phyloP scores from a whole-genome alignment of 2,797 vertebrate species.

The Sparus aurata region DNA sequence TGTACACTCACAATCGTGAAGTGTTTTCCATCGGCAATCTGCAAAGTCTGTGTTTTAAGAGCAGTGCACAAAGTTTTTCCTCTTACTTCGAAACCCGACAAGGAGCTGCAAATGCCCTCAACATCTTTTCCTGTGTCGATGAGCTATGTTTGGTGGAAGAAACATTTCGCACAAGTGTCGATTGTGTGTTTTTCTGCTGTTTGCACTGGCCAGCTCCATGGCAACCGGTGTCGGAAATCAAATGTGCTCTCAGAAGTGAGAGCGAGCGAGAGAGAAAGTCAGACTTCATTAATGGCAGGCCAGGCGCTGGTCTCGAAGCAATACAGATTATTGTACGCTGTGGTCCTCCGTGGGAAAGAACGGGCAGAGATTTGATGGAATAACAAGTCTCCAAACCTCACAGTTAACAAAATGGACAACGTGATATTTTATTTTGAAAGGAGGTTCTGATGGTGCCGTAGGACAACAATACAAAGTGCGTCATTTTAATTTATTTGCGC shows the following conservation, averaged over 20 bases:
- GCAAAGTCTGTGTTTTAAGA: background rate
- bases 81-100: slow-evolving; percentile 3
- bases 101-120: slow-evolving; percentile 1
- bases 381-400: slow-evolving; percentile 10
- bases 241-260: background rate
- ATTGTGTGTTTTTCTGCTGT: slow-evolving; percentile 29
- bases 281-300: background rate
- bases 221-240: slow-evolving; percentile 24
- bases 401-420: slow-evolving; percentile 44
- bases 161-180: slow-evolving; percentile 14
- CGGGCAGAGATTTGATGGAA: slow-evolving; percentile 44
- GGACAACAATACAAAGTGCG: background rate
- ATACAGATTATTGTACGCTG: slow-evolving; percentile 55
- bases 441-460: background rate
- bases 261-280: background rate
- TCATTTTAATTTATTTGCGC: slow-evolving; percentile 15
- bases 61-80: background rate
- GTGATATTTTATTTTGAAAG: slow-evolving; percentile 20
- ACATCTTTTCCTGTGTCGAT: background rate
- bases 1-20: background rate
- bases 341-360: slow-evolving; percentile 36
- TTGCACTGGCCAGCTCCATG: slow-evolving; percentile 24
- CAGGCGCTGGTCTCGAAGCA: slow-evolving; percentile 11
- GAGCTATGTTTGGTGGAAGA: background rate
- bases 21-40: background rate